phyloP scores from a whole-genome alignment of 2,113 vertebrate genomes.

The Colius striatus region DNA sequence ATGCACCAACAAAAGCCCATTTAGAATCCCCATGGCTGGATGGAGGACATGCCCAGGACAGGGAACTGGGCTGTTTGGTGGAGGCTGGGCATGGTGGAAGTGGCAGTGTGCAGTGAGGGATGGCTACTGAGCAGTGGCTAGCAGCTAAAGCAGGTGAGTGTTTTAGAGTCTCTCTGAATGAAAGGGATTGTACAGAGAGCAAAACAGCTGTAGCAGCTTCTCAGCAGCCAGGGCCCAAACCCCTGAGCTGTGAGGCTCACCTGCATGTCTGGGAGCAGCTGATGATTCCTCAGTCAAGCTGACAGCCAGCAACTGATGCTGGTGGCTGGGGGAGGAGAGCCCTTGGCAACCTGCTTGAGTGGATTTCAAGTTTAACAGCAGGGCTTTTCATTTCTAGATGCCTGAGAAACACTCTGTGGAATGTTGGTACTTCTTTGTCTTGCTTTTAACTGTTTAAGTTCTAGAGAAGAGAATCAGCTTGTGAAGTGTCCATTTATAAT shows the following conservation, averaged over 20 bases:
- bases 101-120: background rate
- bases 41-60: background rate
- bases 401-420: conserved; percentile 40
- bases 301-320: background rate
- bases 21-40: background rate
- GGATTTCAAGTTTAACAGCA: background rate
- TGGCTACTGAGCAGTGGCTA: rapidly evolving
- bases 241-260: background rate
- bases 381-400: conserved; percentile 15
- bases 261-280: background rate
- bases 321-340: background rate
- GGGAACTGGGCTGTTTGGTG: background rate
- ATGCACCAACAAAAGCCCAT: background rate
- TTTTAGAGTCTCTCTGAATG: background rate
- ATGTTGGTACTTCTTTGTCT: background rate
- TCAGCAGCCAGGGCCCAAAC: background rate
- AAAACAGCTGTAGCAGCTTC: background rate
- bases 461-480: background rate
- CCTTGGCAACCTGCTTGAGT: background rate
- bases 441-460: background rate
- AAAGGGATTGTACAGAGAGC: background rate
- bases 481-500: background rate
- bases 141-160: background rate
- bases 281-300: background rate
- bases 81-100: background rate